Evolutionary conservation across 2,797 vertebrate genomes (phyloP).

Genomic region (Ptychobarbus kaznakovi): DNA sequence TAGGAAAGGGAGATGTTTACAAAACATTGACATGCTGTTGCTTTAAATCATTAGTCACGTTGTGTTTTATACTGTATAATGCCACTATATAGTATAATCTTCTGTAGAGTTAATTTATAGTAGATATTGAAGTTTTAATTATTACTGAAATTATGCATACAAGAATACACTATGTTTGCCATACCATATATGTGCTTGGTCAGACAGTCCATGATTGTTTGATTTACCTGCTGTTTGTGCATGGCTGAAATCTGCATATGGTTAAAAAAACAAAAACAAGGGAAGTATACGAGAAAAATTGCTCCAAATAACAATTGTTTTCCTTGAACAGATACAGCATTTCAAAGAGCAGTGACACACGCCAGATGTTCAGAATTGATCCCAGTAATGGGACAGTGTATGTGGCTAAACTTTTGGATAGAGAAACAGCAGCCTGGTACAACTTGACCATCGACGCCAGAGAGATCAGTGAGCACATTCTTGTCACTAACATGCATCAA

Average conservation of each 20-base stretch:
- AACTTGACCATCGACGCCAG: conserved; percentile 88
- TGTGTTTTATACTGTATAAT: not conserved
- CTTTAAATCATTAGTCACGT: not conserved
- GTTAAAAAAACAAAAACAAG: too few relatives aligned
- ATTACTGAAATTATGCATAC: not conserved
- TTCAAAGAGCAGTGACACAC: conserved; percentile 70
- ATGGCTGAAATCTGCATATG: not conserved
- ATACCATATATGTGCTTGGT: not conserved
- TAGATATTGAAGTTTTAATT: not conserved
- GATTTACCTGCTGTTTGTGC: not conserved
- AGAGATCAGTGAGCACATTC: conserved; percentile 86
- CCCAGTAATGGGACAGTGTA: conserved; percentile 86
- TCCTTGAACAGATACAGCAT: conserved; percentile 83
- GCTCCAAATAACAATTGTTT: not conserved
- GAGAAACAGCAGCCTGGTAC: conserved; percentile 87
- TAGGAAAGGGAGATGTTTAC: not conserved
- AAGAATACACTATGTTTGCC: not conserved
- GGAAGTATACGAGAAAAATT: not conserved
- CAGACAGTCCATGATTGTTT: not conserved
- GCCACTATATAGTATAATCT: not conserved
- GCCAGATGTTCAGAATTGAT: conserved; percentile 84
- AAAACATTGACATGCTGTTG: not conserved
- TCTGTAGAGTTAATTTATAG: not conserved
- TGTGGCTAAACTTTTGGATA: conserved; percentile 82
- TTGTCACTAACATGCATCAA: not conserved